Percentiles rank a stretch among this genome's conserved stretches.
Conservation (phyloP, 37 sponge, comb jelly and placozoan species). For the Eunapius fragilis region DNA sequence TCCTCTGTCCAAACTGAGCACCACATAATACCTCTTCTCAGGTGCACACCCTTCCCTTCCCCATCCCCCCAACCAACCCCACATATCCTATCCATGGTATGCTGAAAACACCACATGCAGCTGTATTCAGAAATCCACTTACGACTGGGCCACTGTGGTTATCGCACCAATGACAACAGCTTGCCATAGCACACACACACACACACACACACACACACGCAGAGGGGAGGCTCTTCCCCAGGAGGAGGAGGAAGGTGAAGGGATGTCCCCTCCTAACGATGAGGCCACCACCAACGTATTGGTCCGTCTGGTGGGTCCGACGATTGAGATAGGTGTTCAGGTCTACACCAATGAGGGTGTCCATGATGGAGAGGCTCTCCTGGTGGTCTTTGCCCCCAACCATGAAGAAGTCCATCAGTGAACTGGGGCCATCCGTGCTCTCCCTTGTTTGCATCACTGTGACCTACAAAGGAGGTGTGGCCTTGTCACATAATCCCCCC, state of each 20-base stretch:
- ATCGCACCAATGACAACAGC: no score
- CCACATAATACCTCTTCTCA: constrained; percentile 43
- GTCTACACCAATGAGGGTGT: background rate
- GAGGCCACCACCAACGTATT: constrained; percentile 31
- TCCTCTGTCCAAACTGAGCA: constrained; percentile 28
- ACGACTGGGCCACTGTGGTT: no score
- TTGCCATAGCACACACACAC: background rate
- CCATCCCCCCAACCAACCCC: no score
- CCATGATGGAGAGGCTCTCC: background rate
- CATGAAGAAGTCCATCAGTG: background rate
- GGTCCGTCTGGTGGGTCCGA: constrained; percentile 26
- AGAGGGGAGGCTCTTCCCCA: constrained; percentile 18
- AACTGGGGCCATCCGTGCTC: background rate
- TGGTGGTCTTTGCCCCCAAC: background rate
- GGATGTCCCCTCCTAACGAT: constrained; percentile 59
- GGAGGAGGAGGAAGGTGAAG: constrained; percentile 39
- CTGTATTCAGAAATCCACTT: no score
- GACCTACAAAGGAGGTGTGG: no score
- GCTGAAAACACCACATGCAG: background rate
- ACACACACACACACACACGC: background rate
- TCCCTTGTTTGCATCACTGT: background rate
- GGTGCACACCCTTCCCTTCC: no score
- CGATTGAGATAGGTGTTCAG: constrained; percentile 18
- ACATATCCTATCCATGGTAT: background rate
- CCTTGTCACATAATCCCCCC: no score